These are phyloP conservation scores for Girardinichthys multiradiatus DNA, from an alignment of 2,113 vertebrate species.

Conservation along the genomic window DNA sequence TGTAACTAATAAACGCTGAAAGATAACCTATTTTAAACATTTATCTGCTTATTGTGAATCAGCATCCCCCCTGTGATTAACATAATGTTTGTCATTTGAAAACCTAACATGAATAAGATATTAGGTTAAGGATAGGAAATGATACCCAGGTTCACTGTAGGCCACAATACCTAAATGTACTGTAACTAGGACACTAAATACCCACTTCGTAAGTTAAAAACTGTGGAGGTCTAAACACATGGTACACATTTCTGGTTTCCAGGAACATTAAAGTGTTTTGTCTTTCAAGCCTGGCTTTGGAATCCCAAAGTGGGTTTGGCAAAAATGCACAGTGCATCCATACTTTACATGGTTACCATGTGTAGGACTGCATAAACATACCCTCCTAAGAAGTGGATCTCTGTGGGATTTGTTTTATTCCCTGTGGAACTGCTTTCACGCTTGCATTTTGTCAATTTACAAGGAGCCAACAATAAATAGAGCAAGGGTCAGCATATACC, in stretches of 20 bases:
- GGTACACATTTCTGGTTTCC: not conserved
- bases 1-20: not conserved
- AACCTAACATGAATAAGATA: not conserved
- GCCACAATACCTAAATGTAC: too few relatives aligned
- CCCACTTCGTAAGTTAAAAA: not conserved
- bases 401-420: constrained; percentile 8
- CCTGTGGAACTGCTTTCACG: constrained; percentile 11
- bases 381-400: not conserved
- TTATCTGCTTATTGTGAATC: not conserved
- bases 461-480: constrained; percentile 53
- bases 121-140: not conserved
- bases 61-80: not conserved
- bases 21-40: not conserved
- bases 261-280: constrained; percentile 40
- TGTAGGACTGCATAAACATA: not conserved
- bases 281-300: not conserved
- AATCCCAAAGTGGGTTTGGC: not conserved
- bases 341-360: not conserved
- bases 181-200: not conserved
- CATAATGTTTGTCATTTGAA: not conserved
- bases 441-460: constrained; percentile 48
- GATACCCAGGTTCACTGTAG: not conserved
- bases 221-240: not conserved
- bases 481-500: constrained; percentile 42
- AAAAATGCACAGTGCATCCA: not conserved